Conservation (phyloP, 2,113 vertebrate genomes). For the Lynx canadensis region DNA sequence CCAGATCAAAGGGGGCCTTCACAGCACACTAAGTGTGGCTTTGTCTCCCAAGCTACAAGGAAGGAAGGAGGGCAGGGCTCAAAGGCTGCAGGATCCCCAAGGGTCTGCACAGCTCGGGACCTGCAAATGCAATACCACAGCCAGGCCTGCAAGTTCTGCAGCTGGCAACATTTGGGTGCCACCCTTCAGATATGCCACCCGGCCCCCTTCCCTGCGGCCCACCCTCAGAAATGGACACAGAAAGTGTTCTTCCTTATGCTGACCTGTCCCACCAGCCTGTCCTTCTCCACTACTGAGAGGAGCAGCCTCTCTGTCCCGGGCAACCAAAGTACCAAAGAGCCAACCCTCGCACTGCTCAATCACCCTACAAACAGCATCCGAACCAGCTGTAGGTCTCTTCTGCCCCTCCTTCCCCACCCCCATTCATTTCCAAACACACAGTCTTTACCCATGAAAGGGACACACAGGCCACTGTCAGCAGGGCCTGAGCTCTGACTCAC, state of each 20-base stretch:
- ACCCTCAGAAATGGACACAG: neutral
- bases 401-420: neutral
- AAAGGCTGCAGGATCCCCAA: neutral
- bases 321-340: neutral
- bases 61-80: neutral
- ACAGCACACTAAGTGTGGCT: neutral
- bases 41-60: neutral
- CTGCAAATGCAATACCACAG: neutral
- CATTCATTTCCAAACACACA: neutral
- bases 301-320: neutral
- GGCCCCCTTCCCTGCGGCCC: neutral
- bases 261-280: neutral
- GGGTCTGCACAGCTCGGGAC: neutral
- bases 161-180: neutral
- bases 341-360: neutral
- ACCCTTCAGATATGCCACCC: too few relatives aligned
- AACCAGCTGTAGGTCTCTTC: neutral
- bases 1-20: neutral
- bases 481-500: neutral
- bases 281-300: neutral
- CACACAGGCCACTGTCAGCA: neutral
- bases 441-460: neutral
- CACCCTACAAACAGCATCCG: neutral
- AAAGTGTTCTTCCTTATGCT: neutral
- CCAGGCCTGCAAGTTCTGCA: neutral